Percentiles rank a stretch among this genome's conserved stretches.
Conservation (phyloP, 2,888 invertebrate genomes). For the Eupsilia transversa region DNA sequence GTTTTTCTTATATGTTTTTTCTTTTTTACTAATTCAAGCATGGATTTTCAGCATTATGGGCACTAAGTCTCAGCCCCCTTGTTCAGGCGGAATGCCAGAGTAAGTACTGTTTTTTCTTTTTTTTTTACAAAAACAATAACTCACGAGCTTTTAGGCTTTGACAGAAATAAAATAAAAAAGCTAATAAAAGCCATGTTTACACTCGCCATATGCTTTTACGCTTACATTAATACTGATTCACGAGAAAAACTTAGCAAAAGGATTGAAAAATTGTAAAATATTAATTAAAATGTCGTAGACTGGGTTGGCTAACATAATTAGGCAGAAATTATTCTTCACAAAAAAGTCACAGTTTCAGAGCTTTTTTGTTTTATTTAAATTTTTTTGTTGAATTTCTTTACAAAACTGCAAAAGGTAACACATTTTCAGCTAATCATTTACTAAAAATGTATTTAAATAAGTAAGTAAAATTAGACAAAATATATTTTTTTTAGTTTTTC, state of each 20-base stretch:
- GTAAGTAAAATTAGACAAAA: slow-evolving; percentile 49
- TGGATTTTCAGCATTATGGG: slow-evolving; percentile 91
- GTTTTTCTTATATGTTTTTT: slow-evolving; percentile 76
- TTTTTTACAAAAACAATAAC: slow-evolving; percentile 63
- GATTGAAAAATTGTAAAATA: slow-evolving; percentile 47
- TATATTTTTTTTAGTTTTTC: slow-evolving; percentile 17
- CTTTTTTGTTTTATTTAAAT: slow-evolving; percentile 53
- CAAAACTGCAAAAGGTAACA: slow-evolving; percentile 36
- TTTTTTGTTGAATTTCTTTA: slow-evolving; percentile 19
- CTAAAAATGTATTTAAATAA: slow-evolving; percentile 31
- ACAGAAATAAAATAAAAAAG: slow-evolving; percentile 68
- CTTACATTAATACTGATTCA: slow-evolving; percentile 67
- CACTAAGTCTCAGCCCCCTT: slow-evolving; percentile 88
- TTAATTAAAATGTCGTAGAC: slow-evolving; percentile 75
- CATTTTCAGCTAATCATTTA: slow-evolving; percentile 51
- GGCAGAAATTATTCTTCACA: slow-evolving; percentile 23
- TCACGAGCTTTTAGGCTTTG: slow-evolving; percentile 77
- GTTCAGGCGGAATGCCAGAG: slow-evolving; percentile 90
- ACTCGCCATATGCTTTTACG: slow-evolving; percentile 61
- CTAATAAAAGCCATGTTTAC: slow-evolving; percentile 66
- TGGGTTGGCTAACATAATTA: slow-evolving; percentile 70
- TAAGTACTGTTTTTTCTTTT: slow-evolving; percentile 80
- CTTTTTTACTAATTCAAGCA: slow-evolving; percentile 88
- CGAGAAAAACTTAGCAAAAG: slow-evolving; percentile 42
- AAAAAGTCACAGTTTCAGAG: slow-evolving; percentile 21